Conservation (phyloP, 2,113 vertebrate species). For the Nipponia nippon region DNA sequence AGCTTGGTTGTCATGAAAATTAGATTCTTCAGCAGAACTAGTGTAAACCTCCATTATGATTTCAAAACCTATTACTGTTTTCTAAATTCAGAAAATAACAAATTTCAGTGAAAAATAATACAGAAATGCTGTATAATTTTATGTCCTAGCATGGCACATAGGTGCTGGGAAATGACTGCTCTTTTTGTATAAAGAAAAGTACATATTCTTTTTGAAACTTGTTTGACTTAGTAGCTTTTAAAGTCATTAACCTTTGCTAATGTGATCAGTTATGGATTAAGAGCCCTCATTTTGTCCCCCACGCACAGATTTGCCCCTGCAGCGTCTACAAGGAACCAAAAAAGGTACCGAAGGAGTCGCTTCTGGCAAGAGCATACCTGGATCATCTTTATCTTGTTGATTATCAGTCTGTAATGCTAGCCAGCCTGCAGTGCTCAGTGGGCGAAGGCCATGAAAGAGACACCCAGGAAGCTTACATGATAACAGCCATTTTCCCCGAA, state of each 20-base stretch:
- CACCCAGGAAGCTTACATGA: not conserved
- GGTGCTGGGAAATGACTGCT: not conserved
- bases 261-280: not conserved
- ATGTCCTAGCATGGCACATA: not conserved
- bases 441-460: not conserved
- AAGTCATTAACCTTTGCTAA: not conserved
- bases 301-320: not conserved
- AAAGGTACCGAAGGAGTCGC: not conserved
- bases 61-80: not conserved
- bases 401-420: not conserved
- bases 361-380: not conserved
- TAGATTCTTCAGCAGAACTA: not conserved
- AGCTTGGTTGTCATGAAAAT: not conserved
- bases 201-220: not conserved
- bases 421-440: not conserved
- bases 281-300: not conserved
- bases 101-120: not conserved
- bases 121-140: not conserved
- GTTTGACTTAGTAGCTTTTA: not conserved
- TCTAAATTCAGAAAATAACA: not conserved
- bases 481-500: not conserved
- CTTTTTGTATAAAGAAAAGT: not conserved
- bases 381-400: not conserved
- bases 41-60: not conserved
- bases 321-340: not conserved